Base-by-base conservation (phyloP, 2,888 invertebrate genomes). In the Chalcosyrphus nemorum region DNA sequence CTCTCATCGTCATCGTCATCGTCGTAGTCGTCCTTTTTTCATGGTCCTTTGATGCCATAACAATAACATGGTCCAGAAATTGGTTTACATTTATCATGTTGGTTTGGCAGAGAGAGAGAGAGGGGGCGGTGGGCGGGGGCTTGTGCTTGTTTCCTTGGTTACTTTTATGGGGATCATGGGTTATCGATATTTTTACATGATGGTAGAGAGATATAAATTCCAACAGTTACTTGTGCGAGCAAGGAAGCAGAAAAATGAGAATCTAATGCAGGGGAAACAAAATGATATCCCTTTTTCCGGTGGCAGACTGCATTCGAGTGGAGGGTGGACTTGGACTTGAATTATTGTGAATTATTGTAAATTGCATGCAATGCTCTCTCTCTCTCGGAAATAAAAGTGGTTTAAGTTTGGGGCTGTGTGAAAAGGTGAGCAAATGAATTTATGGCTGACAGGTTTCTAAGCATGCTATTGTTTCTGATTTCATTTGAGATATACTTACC, bases 11-110 rank as follows among this genome's bases (percentile, higher is more conserved):
- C 32, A 21, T 3, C 9, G 35, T 3, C 2, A 13, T 50, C 4
- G 57, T 35, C 6, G 59, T 27, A 17, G 68, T 63, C 35, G 35
- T 35, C 35, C 45, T 29, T 54, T 45, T 38, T 47, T 35, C 32
- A 5, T 45, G 35, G 66, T 66, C 35, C 38, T 72, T 72, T 43
- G 50, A 70, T 43, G 54, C 41, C 63, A 61, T 66, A 72, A 72
- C 66, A 72, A 82, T 78, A 78, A 78, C 63, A 65, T 50, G 80
- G 68, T 80, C 74, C 78, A 77, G 78, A 84, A 84, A 84, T 78
- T 74, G 82, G 80, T 84, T 78, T 74, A 80, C 82, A 84, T 78
- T 84, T 68, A 80, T 80, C 82, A 84, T 74, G 56, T 50, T 27
- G 21, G 15, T 6, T 29, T 43, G 2, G 13, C n/a, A 38, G 27